Percentiles rank a stretch among this genome's conserved stretches.
These are phyloP conservation scores for Myodes glareolus DNA, from an alignment of 2,113 vertebrate genomes.

Conservation along the genomic window DNA sequence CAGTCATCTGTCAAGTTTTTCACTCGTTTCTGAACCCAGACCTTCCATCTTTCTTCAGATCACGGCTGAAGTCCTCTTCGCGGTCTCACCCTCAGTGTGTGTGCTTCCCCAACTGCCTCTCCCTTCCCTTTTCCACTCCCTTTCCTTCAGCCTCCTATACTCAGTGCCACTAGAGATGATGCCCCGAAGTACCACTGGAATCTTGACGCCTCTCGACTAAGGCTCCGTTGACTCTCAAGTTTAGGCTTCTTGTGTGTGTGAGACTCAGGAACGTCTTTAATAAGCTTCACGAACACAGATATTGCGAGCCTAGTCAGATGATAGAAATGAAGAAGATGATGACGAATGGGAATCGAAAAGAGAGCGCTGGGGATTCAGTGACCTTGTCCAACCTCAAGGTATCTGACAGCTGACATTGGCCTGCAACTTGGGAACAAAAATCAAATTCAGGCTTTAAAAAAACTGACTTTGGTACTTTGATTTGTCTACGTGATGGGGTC, in stretches of 20 bases:
- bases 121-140: background rate
- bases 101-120: background rate
- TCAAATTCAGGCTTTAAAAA: background rate
- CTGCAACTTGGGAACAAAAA: background rate
- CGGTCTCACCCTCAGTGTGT: too few relatives aligned
- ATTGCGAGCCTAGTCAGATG: background rate
- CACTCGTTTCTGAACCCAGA: background rate
- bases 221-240: background rate
- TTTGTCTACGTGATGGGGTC: background rate
- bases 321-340: background rate
- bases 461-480: background rate
- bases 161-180: background rate
- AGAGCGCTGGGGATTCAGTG: background rate
- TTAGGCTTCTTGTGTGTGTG: background rate
- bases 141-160: background rate
- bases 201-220: background rate
- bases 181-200: background rate
- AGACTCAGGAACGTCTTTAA: background rate
- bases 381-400: background rate
- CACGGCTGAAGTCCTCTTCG: accelerated
- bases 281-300: background rate
- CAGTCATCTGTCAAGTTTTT: background rate
- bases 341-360: background rate
- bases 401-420: background rate
- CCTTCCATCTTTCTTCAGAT: background rate